These are phyloP conservation scores for Pagetopsis macropterus DNA, from an alignment of 2,797 vertebrate genomes.

Conservation along the genomic window DNA sequence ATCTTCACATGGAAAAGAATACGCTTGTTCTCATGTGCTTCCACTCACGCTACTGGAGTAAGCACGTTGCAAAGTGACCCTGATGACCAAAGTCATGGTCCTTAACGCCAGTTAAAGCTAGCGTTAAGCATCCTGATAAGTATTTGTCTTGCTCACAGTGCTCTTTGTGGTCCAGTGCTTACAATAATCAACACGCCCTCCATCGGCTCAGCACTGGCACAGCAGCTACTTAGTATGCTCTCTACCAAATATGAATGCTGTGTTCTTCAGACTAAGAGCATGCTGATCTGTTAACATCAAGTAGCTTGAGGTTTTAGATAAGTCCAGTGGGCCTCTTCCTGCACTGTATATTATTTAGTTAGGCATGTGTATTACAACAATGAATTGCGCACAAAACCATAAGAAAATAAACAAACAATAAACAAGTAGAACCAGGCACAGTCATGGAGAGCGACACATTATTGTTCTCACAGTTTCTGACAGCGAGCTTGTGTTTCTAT, in stretches of 20 bases:
- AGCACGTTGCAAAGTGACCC: conserved; percentile 20
- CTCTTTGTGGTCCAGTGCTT: conserved; percentile 44
- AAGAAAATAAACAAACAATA: conserved; percentile 15
- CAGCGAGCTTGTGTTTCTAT: background rate
- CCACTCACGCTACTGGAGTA: conserved; percentile 17
- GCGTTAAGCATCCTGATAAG: conserved; percentile 23
- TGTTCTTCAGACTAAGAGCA: too few relatives aligned
- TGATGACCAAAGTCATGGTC: conserved; percentile 12
- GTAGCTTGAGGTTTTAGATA: too few relatives aligned
- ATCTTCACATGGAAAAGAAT: conserved; percentile 37
- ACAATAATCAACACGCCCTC: conserved; percentile 59
- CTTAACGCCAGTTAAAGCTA: conserved; percentile 17
- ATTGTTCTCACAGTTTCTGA: background rate
- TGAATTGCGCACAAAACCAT: background rate
- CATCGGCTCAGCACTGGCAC: conserved; percentile 33
- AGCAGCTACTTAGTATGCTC: conserved; percentile 55
- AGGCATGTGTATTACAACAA: too few relatives aligned
- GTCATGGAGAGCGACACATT: background rate
- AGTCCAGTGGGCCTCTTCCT: too few relatives aligned
- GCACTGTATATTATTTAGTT: too few relatives aligned
- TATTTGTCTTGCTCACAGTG: conserved; percentile 25
- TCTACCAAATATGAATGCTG: conserved; percentile 32
- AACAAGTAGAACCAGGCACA: conserved; percentile 4
- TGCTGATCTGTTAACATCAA: too few relatives aligned
- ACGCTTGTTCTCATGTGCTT: background rate